These are phyloP conservation scores for Cephus sareptanus DNA, from an alignment of 2,888 invertebrate species.

Conservation along the genomic window DNA sequence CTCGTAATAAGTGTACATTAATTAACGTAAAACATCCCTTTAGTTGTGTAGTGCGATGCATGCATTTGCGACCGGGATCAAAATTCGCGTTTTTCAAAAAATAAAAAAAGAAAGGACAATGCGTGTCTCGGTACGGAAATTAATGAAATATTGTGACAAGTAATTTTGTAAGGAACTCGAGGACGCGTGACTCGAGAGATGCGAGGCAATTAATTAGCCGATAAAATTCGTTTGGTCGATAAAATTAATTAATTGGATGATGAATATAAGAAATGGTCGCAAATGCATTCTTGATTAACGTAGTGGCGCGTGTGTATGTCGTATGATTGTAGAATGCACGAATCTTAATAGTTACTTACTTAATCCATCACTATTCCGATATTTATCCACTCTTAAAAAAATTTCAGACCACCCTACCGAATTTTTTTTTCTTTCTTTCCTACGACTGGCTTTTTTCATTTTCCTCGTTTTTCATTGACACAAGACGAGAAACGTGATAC, in stretches of 20 bases:
- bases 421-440: constrained; percentile 25
- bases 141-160: background rate
- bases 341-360: constrained; percentile 41
- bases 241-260: background rate
- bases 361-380: constrained; percentile 23
- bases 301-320: constrained; percentile 32
- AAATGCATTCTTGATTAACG: constrained; percentile 21
- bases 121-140: background rate
- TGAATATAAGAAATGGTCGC: constrained; percentile 2
- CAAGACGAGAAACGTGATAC: background rate
- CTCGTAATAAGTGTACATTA: constrained; percentile 26
- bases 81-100: background rate
- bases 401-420: background rate
- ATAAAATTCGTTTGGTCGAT: background rate
- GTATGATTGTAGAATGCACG: constrained; percentile 41
- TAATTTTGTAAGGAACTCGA: background rate
- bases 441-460: constrained; percentile 24
- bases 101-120: background rate
- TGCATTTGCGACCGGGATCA: constrained; percentile 32
- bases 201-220: background rate
- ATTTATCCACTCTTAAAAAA: background rate
- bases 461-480: constrained; percentile 27
- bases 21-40: constrained; percentile 32
- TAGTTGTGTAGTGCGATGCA: constrained; percentile 34
- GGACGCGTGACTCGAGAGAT: background rate